These are phyloP conservation scores for Cyanoderma ruficeps DNA, from an alignment of 2,113 vertebrate genomes.

Conservation along the genomic window DNA sequence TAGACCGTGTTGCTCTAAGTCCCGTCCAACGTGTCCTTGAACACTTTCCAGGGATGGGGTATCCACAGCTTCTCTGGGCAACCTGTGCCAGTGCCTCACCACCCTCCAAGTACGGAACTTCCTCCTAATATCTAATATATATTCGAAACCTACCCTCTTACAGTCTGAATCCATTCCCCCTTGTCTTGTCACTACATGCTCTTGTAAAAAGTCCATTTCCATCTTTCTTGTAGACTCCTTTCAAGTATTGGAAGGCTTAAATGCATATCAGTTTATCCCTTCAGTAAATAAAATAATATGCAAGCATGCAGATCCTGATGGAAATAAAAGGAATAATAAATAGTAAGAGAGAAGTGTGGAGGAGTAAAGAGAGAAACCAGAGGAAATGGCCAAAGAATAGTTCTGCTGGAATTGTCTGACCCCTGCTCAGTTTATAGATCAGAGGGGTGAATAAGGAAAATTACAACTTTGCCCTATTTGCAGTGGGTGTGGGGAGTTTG, in stretches of 20 bases:
- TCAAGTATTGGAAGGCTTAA: not conserved
- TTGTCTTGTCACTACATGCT: not conserved
- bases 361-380: not conserved
- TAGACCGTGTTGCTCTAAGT: too few relatives aligned
- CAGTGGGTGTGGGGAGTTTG: not conserved
- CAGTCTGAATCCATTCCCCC: not conserved
- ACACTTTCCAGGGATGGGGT: too few relatives aligned
- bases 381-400: not conserved
- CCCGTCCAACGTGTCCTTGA: not conserved
- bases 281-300: accelerated
- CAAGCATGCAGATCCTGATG: accelerated
- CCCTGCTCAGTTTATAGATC: not conserved
- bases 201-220: not conserved
- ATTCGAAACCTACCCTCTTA: not conserved
- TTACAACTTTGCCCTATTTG: not conserved
- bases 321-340: not conserved
- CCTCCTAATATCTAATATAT: not conserved
- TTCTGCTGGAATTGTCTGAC: not conserved
- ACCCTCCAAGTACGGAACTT: not conserved
- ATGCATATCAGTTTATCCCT: accelerated
- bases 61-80: not conserved
- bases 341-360: too few relatives aligned
- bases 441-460: not conserved
- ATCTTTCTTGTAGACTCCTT: not conserved
- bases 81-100: not conserved